Evolutionary conservation across 2,113 vertebrate genomes (phyloP).

Genomic region (Apteryx owenii): DNA sequence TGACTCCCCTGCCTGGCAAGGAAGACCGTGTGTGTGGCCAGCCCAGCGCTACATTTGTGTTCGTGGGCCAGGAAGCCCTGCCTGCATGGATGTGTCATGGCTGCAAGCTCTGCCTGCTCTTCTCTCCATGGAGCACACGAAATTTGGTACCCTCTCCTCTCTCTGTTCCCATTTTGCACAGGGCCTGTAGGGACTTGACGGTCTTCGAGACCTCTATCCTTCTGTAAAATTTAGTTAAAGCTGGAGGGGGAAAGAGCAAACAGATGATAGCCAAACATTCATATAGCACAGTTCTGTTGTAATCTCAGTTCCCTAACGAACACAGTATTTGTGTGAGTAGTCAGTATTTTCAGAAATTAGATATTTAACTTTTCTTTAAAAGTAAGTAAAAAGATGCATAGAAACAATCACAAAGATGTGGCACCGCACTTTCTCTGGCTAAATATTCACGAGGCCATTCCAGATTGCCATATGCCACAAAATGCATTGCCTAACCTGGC

Average conservation of each 20-base stretch:
- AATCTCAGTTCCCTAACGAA: not conserved
- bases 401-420: not conserved
- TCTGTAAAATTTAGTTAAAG: not conserved
- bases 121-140: not conserved
- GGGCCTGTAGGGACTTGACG: not conserved
- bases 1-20: not conserved
- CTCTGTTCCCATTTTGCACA: not conserved
- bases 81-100: not conserved
- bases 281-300: not conserved
- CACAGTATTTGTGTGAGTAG: not conserved
- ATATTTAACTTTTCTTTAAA: not conserved
- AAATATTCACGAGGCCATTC: not conserved
- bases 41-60: not conserved
- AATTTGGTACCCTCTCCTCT: not conserved
- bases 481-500: not conserved
- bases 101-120: not conserved
- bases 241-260: slow-evolving; percentile 8
- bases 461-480: not conserved
- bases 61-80: not conserved
- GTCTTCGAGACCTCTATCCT: not conserved
- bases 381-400: not conserved
- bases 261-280: not conserved
- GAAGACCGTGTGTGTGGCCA: fast-evolving
- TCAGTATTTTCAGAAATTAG: not conserved
- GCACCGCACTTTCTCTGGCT: not conserved